These are phyloP conservation scores for Drosophila orosa DNA, from an alignment of 1,140 invertebrate genomes.

Conservation along the genomic window DNA sequence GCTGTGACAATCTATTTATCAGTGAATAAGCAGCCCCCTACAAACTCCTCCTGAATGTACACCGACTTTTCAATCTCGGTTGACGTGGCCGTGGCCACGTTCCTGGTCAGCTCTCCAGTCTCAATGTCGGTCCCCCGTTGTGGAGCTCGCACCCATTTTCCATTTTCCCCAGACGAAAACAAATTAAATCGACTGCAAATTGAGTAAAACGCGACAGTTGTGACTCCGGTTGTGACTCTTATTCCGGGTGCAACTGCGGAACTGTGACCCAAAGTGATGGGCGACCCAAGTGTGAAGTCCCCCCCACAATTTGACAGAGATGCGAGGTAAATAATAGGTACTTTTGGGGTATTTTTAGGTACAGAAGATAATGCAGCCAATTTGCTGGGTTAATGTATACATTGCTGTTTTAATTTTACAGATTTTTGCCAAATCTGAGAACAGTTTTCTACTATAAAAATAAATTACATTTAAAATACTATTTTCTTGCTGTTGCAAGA, in stretches of 20 bases:
- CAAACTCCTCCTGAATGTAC: constrained; percentile 15
- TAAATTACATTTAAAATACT: background rate
- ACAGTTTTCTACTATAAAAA: too few species aligned
- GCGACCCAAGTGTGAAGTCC: background rate
- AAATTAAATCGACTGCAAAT: constrained; percentile 82
- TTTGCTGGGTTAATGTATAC: background rate
- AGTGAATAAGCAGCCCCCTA: background rate
- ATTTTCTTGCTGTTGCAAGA: too few species aligned
- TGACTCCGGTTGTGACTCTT: constrained; percentile 51
- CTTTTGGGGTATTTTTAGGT: background rate
- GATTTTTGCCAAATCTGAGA: background rate
- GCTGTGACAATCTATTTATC: constrained; percentile 25
- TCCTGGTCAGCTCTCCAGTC: constrained; percentile 13
- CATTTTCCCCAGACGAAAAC: constrained; percentile 53
- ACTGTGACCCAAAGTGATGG: constrained; percentile 21
- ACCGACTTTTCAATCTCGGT: constrained; percentile 20
- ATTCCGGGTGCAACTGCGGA: constrained; percentile 21
- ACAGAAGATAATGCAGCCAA: accelerated
- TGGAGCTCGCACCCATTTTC: constrained; percentile 3
- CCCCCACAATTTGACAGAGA: background rate
- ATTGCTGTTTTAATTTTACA: background rate
- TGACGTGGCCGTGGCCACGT: constrained; percentile 12
- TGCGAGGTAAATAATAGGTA: background rate
- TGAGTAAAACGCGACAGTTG: constrained; percentile 79
- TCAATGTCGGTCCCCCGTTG: constrained; percentile 14